Conservation (phyloP, 2,797 vertebrate species). For the Pseudotriccus pelzelni region DNA sequence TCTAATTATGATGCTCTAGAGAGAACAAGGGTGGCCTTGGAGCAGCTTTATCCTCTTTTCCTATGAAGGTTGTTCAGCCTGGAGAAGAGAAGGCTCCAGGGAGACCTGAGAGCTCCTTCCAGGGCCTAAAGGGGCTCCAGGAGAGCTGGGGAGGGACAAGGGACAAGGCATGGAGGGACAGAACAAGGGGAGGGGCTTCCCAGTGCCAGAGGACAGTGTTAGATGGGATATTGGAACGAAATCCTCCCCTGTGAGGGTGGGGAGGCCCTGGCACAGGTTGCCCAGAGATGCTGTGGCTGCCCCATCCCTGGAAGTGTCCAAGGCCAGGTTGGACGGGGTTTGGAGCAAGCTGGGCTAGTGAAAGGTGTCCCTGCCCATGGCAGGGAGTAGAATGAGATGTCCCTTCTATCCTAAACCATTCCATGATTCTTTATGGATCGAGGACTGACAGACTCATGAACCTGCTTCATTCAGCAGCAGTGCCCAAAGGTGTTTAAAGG, state of each 20-base stretch:
- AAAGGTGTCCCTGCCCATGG: neutral
- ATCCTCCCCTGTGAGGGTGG: neutral
- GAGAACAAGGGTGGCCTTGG: too few relatives aligned
- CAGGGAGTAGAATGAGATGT: neutral
- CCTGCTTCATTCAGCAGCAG: neutral
- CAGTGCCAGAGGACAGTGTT: neutral
- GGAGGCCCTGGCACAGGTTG: accelerated
- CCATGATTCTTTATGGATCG: neutral
- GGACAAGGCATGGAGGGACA: neutral
- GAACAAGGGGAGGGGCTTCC: neutral
- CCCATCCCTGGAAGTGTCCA: neutral
- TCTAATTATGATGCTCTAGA: too few relatives aligned
- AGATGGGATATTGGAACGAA: neutral
- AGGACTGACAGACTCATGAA: neutral
- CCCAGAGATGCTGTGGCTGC: neutral
- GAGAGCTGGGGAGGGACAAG: neutral
- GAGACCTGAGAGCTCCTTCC: neutral
- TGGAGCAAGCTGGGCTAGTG: accelerated
- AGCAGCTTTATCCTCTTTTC: too few relatives aligned
- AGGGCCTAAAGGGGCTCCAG: neutral
- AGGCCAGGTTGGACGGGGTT: accelerated
- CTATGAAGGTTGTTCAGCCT: neutral
- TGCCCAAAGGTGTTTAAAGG: neutral
- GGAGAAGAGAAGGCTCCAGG: neutral
- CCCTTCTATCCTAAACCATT: neutral